These are phyloP conservation scores for Varecia variegata DNA, from an alignment of 2,797 vertebrate species.

Conservation along the genomic window DNA sequence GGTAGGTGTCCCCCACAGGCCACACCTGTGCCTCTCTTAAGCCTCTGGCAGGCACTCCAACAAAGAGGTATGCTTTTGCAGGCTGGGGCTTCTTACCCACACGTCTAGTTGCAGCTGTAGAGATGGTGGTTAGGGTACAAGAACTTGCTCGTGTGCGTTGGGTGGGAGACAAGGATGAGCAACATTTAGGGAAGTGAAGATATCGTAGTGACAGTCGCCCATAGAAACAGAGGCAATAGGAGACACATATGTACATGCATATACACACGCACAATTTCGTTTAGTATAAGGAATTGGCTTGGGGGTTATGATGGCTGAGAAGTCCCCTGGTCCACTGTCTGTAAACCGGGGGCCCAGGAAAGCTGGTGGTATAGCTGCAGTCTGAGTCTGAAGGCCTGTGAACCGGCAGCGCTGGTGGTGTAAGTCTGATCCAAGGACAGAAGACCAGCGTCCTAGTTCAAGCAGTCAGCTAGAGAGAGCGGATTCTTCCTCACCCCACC, in stretches of 20 bases:
- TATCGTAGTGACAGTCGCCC: background rate
- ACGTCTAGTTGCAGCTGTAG: background rate
- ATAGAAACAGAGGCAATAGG: background rate
- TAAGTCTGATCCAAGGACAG: background rate
- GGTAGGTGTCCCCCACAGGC: background rate
- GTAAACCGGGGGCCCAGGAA: background rate
- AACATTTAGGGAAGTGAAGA: background rate
- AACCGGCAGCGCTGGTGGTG: background rate
- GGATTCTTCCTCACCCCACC: background rate
- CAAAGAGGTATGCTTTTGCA: background rate
- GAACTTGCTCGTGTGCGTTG: background rate
- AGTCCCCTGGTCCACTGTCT: background rate
- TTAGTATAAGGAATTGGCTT: background rate
- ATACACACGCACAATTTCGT: background rate
- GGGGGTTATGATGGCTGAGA: background rate
- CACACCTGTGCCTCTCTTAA: background rate
- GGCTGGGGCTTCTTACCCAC: background rate
- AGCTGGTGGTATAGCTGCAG: background rate
- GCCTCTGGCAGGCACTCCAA: background rate
- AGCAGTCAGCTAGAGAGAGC: background rate
- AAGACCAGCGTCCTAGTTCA: background rate
- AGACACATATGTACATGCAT: background rate
- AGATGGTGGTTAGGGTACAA: background rate
- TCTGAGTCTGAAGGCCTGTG: background rate
- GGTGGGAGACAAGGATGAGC: background rate